These are phyloP conservation scores for Saguinus midas DNA, from an alignment of 2,113 vertebrate species.

Conservation along the genomic window DNA sequence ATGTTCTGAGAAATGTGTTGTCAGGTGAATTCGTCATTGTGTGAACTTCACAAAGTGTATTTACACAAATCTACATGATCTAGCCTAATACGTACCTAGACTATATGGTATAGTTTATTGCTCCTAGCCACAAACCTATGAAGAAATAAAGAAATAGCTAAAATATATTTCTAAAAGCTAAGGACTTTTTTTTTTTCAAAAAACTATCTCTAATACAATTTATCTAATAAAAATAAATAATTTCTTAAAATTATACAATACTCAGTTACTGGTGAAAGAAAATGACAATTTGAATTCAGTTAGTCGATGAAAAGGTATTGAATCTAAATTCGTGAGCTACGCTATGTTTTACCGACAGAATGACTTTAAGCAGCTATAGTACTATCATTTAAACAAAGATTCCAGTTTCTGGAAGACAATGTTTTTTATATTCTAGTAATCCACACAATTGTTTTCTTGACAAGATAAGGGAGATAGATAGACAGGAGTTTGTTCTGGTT, in stretches of 20 bases:
- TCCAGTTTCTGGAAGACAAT: background rate
- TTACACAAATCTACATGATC: background rate
- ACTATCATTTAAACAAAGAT: constrained; percentile 1
- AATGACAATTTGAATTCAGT: background rate
- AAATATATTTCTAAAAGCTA: constrained; percentile 20
- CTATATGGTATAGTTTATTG: background rate
- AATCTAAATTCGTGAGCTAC: background rate
- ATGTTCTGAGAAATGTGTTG: background rate
- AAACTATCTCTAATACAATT: background rate
- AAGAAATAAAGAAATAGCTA: background rate
- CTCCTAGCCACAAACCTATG: background rate
- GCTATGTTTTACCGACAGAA: background rate
- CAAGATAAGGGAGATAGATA: background rate
- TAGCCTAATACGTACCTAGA: background rate
- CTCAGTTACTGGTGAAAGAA: background rate
- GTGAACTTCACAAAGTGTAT: background rate
- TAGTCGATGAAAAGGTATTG: background rate
- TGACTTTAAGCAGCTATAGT: background rate
- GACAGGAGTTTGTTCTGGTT: background rate
- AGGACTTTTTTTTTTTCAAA: background rate
- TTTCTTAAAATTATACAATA: background rate
- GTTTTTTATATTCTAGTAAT: constrained; percentile 27
- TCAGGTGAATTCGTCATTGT: background rate
- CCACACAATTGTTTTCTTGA: background rate
- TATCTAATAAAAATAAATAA: constrained; percentile 1